Base-by-base conservation (phyloP, 1,140 invertebrate species). In the Harpegnathos saltator region DNA sequence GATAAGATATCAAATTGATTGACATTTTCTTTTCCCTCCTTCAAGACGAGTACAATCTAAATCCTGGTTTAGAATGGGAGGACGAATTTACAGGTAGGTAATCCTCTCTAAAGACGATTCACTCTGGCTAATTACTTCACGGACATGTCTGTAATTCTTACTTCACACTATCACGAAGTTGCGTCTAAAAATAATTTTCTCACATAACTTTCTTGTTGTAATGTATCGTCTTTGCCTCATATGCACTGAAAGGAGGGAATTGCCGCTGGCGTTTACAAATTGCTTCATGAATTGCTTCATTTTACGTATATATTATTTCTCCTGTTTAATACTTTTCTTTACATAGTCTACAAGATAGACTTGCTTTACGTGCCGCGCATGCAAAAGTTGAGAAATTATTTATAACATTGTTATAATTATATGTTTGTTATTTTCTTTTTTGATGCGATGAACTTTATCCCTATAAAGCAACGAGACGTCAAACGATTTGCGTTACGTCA, bases 11-110 rank as follows among this genome's bases (percentile, higher is more conserved):
- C 72, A 89, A 90, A 93, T 95, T 95, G 93, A 94, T 95, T 94
- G 95, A 94, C 92, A 96, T 96, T 97, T 96, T 96, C 96, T 96
- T 97, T 96, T 96, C 96, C 96, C 95, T 94, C 94, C 95, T 97
- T 97, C 97, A 98, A 98, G 98, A 98, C 96, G 98, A 98, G 96
- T 98, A 98, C 97, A 98, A 98, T 98, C 97, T 98, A 97, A 98
- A 98, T 97, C 98, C 98, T 96, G 97, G 97, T 97, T 98, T 99
- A 98, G 98, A 99, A 96, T 99, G 98, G 98, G 98, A 99, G 97
- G 98, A 99, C 98, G 98, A 99, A 96, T 99, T 99, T 95, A 98
- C 98, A 98, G 98, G 98, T 98, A 98, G 97, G 98, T 98, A 96
- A 95, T 95, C 94, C 92, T 92, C 90, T 92, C 93, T 90, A 88